A percentile compares a stretch with the other conserved stretches of the same genome.
phyloP scores from a whole-genome alignment of 2,113 vertebrate species.

The Pipa parva region DNA sequence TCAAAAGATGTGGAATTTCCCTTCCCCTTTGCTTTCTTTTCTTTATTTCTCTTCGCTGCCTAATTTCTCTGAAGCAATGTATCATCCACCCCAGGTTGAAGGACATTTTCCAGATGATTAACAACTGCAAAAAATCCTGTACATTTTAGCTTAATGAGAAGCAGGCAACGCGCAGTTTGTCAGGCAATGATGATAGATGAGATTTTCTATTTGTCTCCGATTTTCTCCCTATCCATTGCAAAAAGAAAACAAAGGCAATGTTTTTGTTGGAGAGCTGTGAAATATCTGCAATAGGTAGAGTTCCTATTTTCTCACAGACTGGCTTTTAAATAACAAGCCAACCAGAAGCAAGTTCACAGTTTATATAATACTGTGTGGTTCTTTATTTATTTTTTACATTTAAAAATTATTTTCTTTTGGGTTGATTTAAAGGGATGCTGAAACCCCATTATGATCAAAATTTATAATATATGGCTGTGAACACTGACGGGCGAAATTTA shows the following conservation, averaged over 20 bases:
- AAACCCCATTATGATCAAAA: too few relatives aligned
- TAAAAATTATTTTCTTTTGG: too few relatives aligned
- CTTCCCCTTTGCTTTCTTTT: neutral
- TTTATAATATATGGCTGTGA: too few relatives aligned
- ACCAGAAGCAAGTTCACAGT: too few relatives aligned
- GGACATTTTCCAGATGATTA: conserved; percentile 34
- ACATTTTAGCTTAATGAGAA: conserved; percentile 34
- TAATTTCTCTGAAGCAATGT: conserved; percentile 30
- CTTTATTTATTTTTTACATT: too few relatives aligned
- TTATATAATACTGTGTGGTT: too few relatives aligned
- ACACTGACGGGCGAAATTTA: too few relatives aligned
- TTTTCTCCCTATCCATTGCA: neutral
- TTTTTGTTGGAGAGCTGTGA: conserved; percentile 3
- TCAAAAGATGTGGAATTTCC: neutral
- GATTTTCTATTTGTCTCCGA: conserved; percentile 8
- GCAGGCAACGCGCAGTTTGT: conserved; percentile 28
- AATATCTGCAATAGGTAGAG: conserved; percentile 1
- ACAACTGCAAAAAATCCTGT: conserved; percentile 5
- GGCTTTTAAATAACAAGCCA: too few relatives aligned
- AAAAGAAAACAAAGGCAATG: conserved; percentile 17
- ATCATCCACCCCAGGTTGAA: conserved; percentile 13
- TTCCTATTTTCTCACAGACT: neutral
- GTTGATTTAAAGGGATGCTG: too few relatives aligned
- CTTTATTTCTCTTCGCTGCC: conserved; percentile 8
- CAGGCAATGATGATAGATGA: conserved; percentile 27